A percentile compares a stretch with the other conserved stretches of the same genome.
These are phyloP conservation scores for Periplaneta americana DNA, from an alignment of 1,140 invertebrate species.

Conservation along the genomic window DNA sequence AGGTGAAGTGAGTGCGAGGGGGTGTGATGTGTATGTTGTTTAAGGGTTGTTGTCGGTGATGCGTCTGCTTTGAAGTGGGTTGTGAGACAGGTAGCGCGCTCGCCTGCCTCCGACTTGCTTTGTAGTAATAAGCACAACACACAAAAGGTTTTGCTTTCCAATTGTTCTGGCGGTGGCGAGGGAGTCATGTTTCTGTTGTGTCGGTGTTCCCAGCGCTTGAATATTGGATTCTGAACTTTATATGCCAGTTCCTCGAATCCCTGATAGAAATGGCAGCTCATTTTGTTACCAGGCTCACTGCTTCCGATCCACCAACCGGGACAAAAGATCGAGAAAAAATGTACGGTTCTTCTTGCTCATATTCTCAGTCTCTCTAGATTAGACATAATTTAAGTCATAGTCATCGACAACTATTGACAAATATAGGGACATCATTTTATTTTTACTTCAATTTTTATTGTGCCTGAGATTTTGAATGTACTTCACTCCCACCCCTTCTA, in stretches of 20 bases:
- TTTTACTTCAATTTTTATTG: no score
- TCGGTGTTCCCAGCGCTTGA: background rate
- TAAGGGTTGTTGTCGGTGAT: background rate
- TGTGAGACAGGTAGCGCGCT: background rate
- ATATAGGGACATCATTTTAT: no score
- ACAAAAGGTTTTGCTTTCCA: background rate
- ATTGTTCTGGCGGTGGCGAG: background rate
- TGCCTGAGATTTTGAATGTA: no score
- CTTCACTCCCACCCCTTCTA: no score
- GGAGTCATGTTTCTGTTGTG: no score
- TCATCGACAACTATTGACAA: no score
- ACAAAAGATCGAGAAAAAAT: no score
- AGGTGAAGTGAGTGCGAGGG: background rate
- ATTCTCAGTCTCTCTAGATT: no score
- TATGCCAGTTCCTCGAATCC: background rate
- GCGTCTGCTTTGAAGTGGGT: background rate
- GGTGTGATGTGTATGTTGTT: background rate
- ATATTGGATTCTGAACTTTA: background rate
- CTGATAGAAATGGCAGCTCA: background rate
- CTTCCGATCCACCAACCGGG: no score
- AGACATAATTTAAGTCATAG: no score
- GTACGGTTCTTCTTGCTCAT: no score
- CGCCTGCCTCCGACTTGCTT: background rate
- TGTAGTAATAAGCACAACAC: background rate
- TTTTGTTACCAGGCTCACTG: no score